These are phyloP conservation scores for Abrostola triplasia DNA, from an alignment of 2,888 invertebrate species.

Conservation along the genomic window DNA sequence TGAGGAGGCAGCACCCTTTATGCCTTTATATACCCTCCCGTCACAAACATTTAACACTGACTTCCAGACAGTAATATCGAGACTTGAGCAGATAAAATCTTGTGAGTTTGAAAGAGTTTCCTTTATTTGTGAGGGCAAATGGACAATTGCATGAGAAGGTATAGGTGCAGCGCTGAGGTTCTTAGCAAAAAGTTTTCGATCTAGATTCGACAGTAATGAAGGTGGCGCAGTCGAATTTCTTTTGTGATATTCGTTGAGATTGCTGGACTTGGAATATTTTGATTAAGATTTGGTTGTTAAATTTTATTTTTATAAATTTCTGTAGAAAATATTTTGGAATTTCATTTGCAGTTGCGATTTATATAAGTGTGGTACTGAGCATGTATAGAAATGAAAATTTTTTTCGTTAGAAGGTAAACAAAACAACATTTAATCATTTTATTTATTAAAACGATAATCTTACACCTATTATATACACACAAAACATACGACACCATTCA, in stretches of 20 bases:
- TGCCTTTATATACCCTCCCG: constrained; percentile 62
- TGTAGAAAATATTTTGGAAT: too few species aligned
- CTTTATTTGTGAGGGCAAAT: constrained; percentile 61
- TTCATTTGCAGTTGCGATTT: too few species aligned
- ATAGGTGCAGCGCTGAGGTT: constrained; percentile 56
- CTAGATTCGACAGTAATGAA: constrained; percentile 52
- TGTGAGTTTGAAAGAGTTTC: constrained; percentile 63
- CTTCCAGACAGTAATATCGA: constrained; percentile 75
- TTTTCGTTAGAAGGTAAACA: too few species aligned
- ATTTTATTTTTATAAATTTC: not conserved
- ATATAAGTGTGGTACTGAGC: too few species aligned
- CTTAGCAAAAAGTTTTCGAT: constrained; percentile 50
- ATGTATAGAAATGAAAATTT: too few species aligned
- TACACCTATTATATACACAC: too few species aligned
- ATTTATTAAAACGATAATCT: too few species aligned
- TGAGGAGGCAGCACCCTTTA: constrained; percentile 63
- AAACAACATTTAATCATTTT: too few species aligned
- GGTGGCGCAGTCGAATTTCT: constrained; percentile 26
- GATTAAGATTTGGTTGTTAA: constrained; percentile 13
- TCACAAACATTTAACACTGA: constrained; percentile 77
- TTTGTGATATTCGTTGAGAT: constrained; percentile 28
- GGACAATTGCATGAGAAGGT: constrained; percentile 57
- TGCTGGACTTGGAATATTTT: constrained; percentile 15
- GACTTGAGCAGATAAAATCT: constrained; percentile 68
- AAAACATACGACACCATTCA: too few species aligned